These are phyloP conservation scores for Eptesicus fuscus DNA, from an alignment of 2,113 vertebrate species.

Conservation along the genomic window DNA sequence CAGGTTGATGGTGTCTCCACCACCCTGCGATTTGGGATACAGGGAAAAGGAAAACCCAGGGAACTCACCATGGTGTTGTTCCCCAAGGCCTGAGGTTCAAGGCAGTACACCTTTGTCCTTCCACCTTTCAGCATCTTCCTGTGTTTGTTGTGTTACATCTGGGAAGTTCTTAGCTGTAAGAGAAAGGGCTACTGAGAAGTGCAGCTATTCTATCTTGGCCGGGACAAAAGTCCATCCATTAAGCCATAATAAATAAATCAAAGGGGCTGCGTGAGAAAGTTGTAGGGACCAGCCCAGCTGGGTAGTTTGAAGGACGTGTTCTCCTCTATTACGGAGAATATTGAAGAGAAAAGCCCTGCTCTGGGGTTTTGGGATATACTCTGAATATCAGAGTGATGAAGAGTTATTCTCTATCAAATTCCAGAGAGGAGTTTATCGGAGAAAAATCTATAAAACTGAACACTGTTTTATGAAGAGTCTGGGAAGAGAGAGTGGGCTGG, in stretches of 20 bases:
- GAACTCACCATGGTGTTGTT: background rate
- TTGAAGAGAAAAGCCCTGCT: background rate
- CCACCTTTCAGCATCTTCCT: background rate
- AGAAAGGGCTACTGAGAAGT: background rate
- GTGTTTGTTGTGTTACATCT: background rate
- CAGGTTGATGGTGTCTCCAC: background rate
- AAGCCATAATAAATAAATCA: constrained; percentile 20
- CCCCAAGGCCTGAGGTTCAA: too few species aligned
- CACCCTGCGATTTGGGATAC: background rate
- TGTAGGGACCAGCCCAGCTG: background rate
- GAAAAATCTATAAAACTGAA: background rate
- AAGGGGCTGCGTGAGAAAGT: constrained; percentile 29
- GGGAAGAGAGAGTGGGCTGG: background rate
- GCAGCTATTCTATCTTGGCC: background rate
- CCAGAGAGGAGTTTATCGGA: background rate
- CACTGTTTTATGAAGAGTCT: background rate
- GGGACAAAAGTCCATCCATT: background rate
- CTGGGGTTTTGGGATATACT: background rate
- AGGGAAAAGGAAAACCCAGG: background rate
- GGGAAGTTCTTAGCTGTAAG: background rate
- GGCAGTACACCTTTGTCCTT: background rate
- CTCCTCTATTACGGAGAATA: background rate
- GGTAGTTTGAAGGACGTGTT: background rate
- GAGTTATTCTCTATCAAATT: background rate
- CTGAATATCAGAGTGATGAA: background rate